A percentile compares a stretch with the other conserved stretches of the same genome.
Conservation (phyloP, 2,113 vertebrate genomes). For the Proteles cristata region DNA sequence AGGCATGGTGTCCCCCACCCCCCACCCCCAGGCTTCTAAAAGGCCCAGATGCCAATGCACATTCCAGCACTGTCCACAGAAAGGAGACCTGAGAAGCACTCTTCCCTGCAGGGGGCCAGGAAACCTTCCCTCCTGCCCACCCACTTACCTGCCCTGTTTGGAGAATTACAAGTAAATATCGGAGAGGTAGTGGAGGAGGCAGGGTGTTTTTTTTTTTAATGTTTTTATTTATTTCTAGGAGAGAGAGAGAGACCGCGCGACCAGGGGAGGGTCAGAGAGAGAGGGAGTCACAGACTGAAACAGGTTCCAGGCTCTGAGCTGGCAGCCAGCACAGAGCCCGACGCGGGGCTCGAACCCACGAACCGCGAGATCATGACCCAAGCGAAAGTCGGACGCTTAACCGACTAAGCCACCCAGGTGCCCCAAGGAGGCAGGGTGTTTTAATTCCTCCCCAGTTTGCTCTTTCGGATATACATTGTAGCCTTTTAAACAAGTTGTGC, state of each 20-base stretch:
- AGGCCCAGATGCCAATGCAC: not conserved
- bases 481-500: constrained; percentile 63
- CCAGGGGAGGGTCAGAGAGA: too few relatives aligned
- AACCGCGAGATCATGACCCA: too few relatives aligned
- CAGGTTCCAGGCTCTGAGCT: too few relatives aligned
- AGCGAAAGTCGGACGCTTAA: too few relatives aligned
- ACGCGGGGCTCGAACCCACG: too few relatives aligned
- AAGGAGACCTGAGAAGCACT: not conserved
- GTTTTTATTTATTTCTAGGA: too few relatives aligned
- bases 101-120: constrained; percentile 30
- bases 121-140: not conserved
- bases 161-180: constrained; percentile 6
- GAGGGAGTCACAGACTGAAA: too few relatives aligned
- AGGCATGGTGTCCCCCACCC: not conserved
- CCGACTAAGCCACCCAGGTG: too few relatives aligned
- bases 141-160: not conserved
- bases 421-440: constrained; percentile 62
- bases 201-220: constrained; percentile 67
- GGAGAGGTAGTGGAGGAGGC: constrained; percentile 31
- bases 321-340: too few relatives aligned
- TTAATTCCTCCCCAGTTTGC: constrained; percentile 15
- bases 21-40: constrained; percentile 27
- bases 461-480: constrained; percentile 39
- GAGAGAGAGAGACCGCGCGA: too few relatives aligned
- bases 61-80: constrained; percentile 45